Conservation (phyloP, 2,888 invertebrate species). For the Trissolcus brochymenae region DNA sequence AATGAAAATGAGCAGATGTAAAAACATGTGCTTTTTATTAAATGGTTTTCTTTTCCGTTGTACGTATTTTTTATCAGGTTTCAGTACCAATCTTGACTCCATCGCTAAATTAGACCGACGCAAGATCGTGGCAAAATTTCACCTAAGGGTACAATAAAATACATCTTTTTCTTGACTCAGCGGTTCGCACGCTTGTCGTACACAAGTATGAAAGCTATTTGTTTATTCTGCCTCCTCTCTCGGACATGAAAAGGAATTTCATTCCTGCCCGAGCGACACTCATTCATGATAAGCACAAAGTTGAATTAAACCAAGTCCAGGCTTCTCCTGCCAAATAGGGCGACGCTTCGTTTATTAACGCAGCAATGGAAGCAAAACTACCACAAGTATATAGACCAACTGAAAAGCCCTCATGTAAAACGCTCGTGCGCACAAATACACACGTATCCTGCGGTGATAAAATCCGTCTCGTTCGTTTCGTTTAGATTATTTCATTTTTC, state of each 20-base stretch:
- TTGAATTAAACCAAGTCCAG: conserved; percentile 46
- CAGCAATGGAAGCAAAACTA: conserved; percentile 42
- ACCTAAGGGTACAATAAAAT: conserved; percentile 48
- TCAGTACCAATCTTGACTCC: conserved; percentile 24
- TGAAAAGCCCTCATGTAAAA: conserved; percentile 1
- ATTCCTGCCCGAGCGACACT: conserved; percentile 33
- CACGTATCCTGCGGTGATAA: conserved; percentile 34
- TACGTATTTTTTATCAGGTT: conserved; percentile 36
- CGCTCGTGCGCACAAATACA: conserved; percentile 1
- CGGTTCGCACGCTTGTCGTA: conserved; percentile 36
- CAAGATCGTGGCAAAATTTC: conserved; percentile 38
- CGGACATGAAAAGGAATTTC: conserved; percentile 45
- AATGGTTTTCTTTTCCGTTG: conserved; percentile 12
- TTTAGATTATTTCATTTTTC: conserved; percentile 48
- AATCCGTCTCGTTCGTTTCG: conserved; percentile 35
- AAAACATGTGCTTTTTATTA: background rate
- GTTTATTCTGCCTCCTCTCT: conserved; percentile 43
- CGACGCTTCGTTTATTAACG: conserved; percentile 48
- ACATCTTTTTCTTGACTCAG: conserved; percentile 51
- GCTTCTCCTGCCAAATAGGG: conserved; percentile 35
- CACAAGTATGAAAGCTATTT: conserved; percentile 47
- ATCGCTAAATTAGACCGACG: conserved; percentile 39
- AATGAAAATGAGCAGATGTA: background rate
- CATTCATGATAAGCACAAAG: conserved; percentile 52
- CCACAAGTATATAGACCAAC: conserved; percentile 7